Evolutionary conservation across 2,113 vertebrate species (phyloP).

Genomic region (Uropsilus gracilis): DNA sequence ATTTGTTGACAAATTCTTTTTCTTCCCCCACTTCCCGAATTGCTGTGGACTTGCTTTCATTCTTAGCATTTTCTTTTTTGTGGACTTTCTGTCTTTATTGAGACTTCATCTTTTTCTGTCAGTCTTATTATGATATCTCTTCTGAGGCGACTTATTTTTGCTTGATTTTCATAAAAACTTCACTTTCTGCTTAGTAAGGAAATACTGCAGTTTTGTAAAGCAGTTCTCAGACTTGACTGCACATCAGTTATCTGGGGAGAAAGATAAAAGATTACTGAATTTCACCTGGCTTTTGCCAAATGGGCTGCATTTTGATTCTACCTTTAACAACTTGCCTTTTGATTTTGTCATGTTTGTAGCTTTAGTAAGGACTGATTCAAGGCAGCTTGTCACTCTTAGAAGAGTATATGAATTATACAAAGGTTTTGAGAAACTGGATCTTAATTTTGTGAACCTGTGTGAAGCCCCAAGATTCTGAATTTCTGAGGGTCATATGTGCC

Average conservation of each 20-base stretch:
- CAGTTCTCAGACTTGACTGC: conserved; percentile 1
- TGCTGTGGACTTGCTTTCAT: neutral
- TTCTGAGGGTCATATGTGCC: too few relatives aligned
- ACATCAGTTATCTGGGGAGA: conserved; percentile 10
- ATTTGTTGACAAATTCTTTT: neutral
- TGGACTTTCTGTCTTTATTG: neutral
- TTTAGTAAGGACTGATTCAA: conserved; percentile 18
- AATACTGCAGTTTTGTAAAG: neutral
- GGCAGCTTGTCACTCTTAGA: neutral
- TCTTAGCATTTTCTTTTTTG: neutral
- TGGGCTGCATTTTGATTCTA: neutral
- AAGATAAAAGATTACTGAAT: neutral
- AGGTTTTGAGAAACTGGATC: neutral
- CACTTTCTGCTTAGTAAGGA: neutral
- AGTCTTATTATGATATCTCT: neutral
- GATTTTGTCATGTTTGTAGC: neutral
- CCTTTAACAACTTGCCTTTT: neutral
- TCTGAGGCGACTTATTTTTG: neutral
- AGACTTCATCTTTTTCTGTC: neutral
- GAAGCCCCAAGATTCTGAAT: neutral
- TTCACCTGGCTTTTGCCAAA: neutral
- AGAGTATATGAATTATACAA: neutral
- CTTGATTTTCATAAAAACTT: neutral
- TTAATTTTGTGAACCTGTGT: neutral
- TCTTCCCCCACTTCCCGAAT: neutral